Conservation (phyloP, 2,113 vertebrate genomes). For the Pardalotus punctatus region DNA sequence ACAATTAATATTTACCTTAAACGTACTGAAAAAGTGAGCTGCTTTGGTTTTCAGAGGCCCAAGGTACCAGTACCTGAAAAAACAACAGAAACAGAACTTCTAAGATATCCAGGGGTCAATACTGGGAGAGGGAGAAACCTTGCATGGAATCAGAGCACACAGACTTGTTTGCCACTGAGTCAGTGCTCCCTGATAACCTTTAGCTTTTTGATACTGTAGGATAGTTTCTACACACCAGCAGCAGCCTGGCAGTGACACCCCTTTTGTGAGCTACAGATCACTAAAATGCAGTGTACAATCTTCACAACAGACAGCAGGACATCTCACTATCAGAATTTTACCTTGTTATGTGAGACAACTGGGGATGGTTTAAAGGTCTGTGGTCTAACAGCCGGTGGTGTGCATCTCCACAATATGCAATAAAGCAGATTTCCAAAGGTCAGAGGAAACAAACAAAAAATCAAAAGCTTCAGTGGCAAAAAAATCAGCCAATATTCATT, state of each 20-base stretch:
- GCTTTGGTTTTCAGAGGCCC: conserved; percentile 93
- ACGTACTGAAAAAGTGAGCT: conserved; percentile 88
- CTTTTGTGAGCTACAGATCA: neutral
- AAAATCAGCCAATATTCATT: neutral
- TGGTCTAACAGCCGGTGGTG: neutral
- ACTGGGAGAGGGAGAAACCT: neutral
- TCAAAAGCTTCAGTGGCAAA: neutral
- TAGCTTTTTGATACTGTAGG: neutral
- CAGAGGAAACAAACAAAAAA: neutral
- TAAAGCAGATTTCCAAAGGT: neutral
- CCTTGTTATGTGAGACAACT: neutral
- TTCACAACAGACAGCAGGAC: neutral
- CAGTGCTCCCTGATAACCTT: neutral
- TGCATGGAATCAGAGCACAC: neutral
- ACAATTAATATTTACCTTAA: conserved; percentile 76
- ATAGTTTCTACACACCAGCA: neutral
- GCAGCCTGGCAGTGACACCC: neutral
- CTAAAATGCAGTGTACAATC: neutral
- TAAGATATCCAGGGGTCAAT: neutral
- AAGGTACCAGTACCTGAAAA: conserved; percentile 92
- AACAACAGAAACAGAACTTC: neutral
- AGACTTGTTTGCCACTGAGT: neutral
- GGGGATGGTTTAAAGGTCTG: neutral
- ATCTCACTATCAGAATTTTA: neutral
- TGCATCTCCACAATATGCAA: neutral